Evolutionary conservation across 2,888 invertebrate genomes (phyloP).

Genomic region (Macroteleia sp.): DNA sequence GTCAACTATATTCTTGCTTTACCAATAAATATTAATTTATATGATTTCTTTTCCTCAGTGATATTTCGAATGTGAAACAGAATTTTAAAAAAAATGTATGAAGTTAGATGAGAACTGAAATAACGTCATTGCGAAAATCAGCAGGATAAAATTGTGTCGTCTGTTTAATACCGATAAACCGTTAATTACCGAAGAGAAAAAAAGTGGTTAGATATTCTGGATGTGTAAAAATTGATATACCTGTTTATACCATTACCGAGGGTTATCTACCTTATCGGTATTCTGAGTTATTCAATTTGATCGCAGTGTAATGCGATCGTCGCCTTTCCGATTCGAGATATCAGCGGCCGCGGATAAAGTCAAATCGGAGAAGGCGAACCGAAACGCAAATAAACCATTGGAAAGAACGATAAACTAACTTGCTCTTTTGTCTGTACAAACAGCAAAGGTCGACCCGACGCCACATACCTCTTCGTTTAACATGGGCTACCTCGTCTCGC

Average conservation of each 20-base stretch:
- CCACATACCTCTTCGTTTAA: slow-evolving; percentile 92
- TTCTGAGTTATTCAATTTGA: slow-evolving; percentile 29
- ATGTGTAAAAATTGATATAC: not conserved
- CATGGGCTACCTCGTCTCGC: slow-evolving; percentile 96
- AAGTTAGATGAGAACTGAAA: too few relatives aligned
- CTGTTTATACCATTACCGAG: slow-evolving; percentile 12
- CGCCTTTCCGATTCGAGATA: slow-evolving; percentile 44
- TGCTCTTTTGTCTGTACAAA: slow-evolving; percentile 66
- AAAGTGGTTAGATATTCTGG: too few relatives aligned
- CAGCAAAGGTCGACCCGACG: slow-evolving; percentile 92
- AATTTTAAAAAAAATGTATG: too few relatives aligned
- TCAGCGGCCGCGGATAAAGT: slow-evolving; percentile 40
- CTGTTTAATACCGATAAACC: too few relatives aligned
- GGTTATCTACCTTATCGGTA: slow-evolving; percentile 28
- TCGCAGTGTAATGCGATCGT: slow-evolving; percentile 43
- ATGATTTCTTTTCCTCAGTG: too few relatives aligned
- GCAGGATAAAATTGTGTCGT: too few relatives aligned
- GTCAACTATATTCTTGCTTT: too few relatives aligned
- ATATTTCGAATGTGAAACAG: too few relatives aligned
- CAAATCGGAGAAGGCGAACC: slow-evolving; percentile 40
- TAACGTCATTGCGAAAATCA: too few relatives aligned
- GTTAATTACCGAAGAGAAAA: too few relatives aligned
- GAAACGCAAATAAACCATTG: slow-evolving; percentile 18
- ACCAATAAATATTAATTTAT: too few relatives aligned
- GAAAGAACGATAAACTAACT: slow-evolving; percentile 39